These are phyloP conservation scores for Opisthograptis luteolata DNA, from an alignment of 2,888 invertebrate genomes.

Conservation along the genomic window DNA sequence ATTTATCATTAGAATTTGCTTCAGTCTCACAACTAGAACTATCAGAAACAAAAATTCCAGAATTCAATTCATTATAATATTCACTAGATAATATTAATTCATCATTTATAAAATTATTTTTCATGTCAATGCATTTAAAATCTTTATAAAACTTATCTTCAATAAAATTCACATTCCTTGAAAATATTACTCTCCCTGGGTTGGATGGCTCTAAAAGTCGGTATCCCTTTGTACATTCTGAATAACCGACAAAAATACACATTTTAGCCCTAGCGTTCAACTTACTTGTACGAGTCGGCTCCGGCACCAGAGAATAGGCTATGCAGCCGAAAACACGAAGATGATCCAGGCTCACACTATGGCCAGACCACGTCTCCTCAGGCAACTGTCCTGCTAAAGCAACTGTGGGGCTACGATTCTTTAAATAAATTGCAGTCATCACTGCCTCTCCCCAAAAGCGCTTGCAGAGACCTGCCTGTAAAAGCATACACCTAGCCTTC, in stretches of 20 bases:
- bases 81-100: background rate
- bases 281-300: background rate
- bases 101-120: background rate
- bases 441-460: constrained; percentile 19
- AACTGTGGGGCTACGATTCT: constrained; percentile 5
- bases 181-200: background rate
- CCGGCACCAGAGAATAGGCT: background rate
- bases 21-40: too few relatives aligned
- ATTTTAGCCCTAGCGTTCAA: background rate
- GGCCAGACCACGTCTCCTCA: constrained; percentile 7
- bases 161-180: constrained; percentile 8
- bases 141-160: background rate
- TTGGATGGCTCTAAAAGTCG: background rate
- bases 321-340: constrained; percentile 4
- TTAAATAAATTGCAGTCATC: constrained; percentile 12
- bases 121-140: background rate
- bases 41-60: too few relatives aligned
- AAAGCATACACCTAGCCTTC: constrained; percentile 8
- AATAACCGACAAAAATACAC: constrained; percentile 8
- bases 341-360: background rate
- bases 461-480: background rate
- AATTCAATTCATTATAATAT: background rate
- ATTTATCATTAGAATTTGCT: too few relatives aligned
- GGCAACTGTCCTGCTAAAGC: constrained; percentile 3
- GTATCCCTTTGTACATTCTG: constrained; percentile 5